Conservation (phyloP, 2,888 invertebrate species). For the Aquatica leii region DNA sequence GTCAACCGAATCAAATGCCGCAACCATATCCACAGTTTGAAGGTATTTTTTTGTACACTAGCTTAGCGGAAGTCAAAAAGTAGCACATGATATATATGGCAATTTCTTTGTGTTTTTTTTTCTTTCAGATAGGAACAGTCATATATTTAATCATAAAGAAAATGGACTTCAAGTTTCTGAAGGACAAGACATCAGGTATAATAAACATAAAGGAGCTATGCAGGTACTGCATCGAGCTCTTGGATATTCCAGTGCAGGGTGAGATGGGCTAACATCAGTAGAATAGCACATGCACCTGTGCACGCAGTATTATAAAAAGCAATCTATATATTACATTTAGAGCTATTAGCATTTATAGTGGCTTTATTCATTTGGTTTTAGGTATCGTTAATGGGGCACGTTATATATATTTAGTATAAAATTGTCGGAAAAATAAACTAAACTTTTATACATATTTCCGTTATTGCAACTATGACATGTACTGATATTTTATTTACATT, state of each 20-base stretch:
- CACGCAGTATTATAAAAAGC: not conserved
- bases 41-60: slow-evolving; percentile 49
- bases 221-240: slow-evolving; percentile 58
- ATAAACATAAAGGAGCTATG: slow-evolving; percentile 59
- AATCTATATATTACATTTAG: not conserved
- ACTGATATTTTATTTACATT: too few species aligned
- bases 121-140: slow-evolving; percentile 64
- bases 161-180: slow-evolving; percentile 66
- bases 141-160: slow-evolving; percentile 77
- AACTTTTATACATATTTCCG: too few species aligned
- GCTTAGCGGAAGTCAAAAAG: too few species aligned
- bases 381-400: too few species aligned
- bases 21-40: slow-evolving; percentile 51
- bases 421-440: too few species aligned
- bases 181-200: slow-evolving; percentile 59
- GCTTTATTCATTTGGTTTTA: too few species aligned
- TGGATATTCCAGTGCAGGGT: slow-evolving; percentile 55
- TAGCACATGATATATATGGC: too few species aligned
- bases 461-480: too few species aligned
- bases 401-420: too few species aligned
- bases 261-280: slow-evolving; percentile 41
- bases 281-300: slow-evolving; percentile 27
- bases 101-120: slow-evolving; percentile 13
- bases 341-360: slow-evolving; percentile 1
- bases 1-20: slow-evolving; percentile 52